These are phyloP conservation scores for Ardeotis arabs DNA, from an alignment of 2,113 vertebrate genomes.

Conservation along the genomic window DNA sequence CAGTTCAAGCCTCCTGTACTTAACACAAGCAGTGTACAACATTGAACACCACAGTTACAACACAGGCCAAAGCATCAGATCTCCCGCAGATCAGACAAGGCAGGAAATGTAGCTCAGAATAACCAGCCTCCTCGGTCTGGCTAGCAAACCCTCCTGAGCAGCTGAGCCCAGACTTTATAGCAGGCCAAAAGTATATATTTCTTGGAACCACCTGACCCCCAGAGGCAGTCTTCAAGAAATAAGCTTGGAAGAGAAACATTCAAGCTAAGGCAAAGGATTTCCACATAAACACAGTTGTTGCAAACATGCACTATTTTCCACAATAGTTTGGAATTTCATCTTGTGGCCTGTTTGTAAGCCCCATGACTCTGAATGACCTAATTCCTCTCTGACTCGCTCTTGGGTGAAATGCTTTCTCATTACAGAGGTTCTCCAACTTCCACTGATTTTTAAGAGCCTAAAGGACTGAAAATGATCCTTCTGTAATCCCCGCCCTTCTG, in stretches of 20 bases:
- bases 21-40: not conserved
- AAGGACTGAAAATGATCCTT: not conserved
- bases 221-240: no score
- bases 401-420: not conserved
- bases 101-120: not conserved
- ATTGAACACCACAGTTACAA: not conserved
- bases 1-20: not conserved
- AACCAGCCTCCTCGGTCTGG: not conserved
- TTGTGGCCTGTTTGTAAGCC: not conserved
- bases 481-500: not conserved
- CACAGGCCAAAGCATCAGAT: not conserved
- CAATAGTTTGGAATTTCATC: not conserved
- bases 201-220: not conserved
- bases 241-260: not conserved
- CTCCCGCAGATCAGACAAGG: not conserved
- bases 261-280: not conserved
- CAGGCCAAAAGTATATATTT: not conserved
- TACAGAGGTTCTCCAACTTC: not conserved
- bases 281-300: not conserved
- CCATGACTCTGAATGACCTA: not conserved
- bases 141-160: not conserved
- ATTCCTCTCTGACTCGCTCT: not conserved
- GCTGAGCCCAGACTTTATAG: constrained; percentile 24
- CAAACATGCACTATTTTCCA: not conserved
- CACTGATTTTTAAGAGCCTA: constrained; percentile 7